These are phyloP conservation scores for Melanerpes formicivorus DNA, from an alignment of 2,113 vertebrate species.

Conservation along the genomic window DNA sequence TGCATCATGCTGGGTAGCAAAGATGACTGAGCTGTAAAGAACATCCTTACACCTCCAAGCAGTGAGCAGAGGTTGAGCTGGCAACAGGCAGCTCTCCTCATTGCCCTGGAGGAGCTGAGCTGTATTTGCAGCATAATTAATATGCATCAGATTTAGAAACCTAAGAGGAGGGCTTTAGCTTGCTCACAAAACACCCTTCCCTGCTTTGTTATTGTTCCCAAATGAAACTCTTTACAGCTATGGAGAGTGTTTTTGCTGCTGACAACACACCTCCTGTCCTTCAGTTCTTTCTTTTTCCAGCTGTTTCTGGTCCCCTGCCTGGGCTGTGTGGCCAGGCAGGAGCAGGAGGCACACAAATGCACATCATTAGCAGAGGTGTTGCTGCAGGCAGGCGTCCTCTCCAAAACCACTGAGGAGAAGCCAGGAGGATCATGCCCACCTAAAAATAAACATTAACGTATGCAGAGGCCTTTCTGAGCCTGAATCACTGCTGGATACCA, in stretches of 20 bases:
- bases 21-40: not conserved
- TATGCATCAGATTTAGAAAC: slow-evolving; percentile 43
- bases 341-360: not conserved
- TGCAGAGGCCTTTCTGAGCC: not conserved
- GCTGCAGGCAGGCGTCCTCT: not conserved
- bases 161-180: slow-evolving; percentile 8
- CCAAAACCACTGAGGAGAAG: not conserved
- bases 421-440: slow-evolving; percentile 3
- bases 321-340: not conserved
- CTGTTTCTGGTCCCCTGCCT: not conserved
- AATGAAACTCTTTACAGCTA: slow-evolving; percentile 6
- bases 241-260: not conserved
- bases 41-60: slow-evolving; percentile 21
- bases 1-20: not conserved
- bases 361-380: not conserved
- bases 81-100: slow-evolving; percentile 25
- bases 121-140: slow-evolving; percentile 46
- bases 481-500: slow-evolving; percentile 12
- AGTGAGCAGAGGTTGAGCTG: slow-evolving; percentile 40
- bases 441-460: slow-evolving; percentile 30
- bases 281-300: not conserved
- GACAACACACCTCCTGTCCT: not conserved
- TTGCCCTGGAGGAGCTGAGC: slow-evolving; percentile 17
- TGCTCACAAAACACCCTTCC: slow-evolving; percentile 20
- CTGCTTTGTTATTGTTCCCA: not conserved